Percentiles rank a stretch among this genome's conserved stretches.
Conservation (phyloP, 2,888 invertebrate genomes). For the Drosophila atroscutellata region DNA sequence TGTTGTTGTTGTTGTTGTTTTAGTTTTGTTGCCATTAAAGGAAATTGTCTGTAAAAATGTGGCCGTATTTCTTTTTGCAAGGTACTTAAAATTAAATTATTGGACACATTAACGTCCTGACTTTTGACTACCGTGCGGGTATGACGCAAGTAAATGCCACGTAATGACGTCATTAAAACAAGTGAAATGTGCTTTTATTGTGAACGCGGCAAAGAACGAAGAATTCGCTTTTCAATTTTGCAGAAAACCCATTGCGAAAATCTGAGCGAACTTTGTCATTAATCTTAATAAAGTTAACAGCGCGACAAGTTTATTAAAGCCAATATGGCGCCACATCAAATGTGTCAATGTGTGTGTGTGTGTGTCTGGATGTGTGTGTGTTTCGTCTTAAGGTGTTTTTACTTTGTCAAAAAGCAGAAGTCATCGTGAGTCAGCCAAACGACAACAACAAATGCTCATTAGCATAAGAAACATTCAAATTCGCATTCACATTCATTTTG, state of each 20-base stretch:
- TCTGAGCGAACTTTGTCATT: constrained; percentile 68
- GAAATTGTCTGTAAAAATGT: constrained; percentile 81
- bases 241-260: constrained; percentile 49
- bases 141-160: constrained; percentile 73
- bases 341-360: constrained; percentile 27
- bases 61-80: constrained; percentile 81
- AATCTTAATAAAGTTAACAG: constrained; percentile 79
- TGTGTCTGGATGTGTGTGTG: background rate
- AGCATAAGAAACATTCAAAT: constrained; percentile 46
- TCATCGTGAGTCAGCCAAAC: constrained; percentile 54
- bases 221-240: constrained; percentile 68
- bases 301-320: constrained; percentile 79
- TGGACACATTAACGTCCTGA: constrained; percentile 81
- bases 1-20: constrained; percentile 34
- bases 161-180: constrained; percentile 81
- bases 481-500: background rate
- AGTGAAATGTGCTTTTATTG: constrained; percentile 80
- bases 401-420: constrained; percentile 20
- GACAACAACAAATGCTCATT: constrained; percentile 61
- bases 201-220: constrained; percentile 39
- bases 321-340: constrained; percentile 65
- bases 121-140: constrained; percentile 52
- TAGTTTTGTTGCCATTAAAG: constrained; percentile 72
- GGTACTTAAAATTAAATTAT: constrained; percentile 81
- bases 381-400: constrained; percentile 58